phyloP scores from a whole-genome alignment of 2,797 vertebrate genomes.

The Gymnothorax reevesii region DNA sequence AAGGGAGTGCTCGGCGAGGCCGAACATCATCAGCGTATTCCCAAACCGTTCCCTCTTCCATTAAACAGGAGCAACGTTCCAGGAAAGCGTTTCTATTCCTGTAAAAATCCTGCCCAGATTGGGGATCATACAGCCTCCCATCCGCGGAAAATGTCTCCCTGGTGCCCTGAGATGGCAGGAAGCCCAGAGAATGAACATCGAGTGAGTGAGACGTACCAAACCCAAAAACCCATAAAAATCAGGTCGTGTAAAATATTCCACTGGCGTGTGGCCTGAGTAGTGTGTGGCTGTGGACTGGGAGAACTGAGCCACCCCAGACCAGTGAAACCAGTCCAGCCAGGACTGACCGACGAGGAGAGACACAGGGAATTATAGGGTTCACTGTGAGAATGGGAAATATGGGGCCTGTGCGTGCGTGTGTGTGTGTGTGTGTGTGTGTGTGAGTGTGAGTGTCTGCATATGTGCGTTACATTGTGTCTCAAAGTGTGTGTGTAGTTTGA shows the following conservation, averaged over 20 bases:
- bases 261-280: constrained; percentile 2
- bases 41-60: neutral
- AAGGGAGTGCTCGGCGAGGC: neutral
- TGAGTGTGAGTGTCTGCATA: neutral
- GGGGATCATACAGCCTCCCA: neutral
- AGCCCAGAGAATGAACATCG: neutral
- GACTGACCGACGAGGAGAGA: neutral
- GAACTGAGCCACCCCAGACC: constrained; percentile 18
- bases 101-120: neutral
- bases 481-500: too few relatives aligned
- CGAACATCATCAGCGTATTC: neutral
- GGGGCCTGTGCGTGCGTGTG: neutral
- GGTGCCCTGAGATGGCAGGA: neutral
- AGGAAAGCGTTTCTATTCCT: neutral
- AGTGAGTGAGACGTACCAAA: constrained; percentile 1
- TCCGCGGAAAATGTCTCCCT: neutral
- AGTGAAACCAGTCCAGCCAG: constrained; percentile 6
- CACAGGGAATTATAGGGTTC: neutral
- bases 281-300: constrained; percentile 13
- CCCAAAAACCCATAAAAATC: constrained; percentile 13
- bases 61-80: neutral
- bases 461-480: too few relatives aligned
- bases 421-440: neutral
- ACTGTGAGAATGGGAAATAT: neutral
- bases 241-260: neutral